Evolutionary conservation across 1,140 invertebrate species (phyloP), one percentile per base, ranked within the genome.

Genomic region (Drosophila sturtevanti): DNA sequence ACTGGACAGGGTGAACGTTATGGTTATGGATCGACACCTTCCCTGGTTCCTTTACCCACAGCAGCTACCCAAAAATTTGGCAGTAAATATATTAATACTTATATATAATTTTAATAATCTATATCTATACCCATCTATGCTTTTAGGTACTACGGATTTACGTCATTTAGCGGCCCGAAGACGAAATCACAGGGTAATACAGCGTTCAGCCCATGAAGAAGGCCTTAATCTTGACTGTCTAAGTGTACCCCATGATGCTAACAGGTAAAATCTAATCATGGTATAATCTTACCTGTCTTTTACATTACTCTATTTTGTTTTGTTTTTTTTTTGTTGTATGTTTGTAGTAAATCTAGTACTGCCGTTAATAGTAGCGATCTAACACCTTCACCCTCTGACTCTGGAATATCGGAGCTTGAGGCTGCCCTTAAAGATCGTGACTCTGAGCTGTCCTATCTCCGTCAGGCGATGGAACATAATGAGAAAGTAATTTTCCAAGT

Each of bases 321-420:
- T 6, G 0, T 27, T 0, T 0, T 5, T 12, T 11, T 12, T 35
- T 35, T 48, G 9, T 62, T 7, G 1, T 12, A 89, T 35, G 18
- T 2, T 62, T 7, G 1, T 12, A 89, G 77, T 65, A 89, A 89
- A 16, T 68, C 55, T 63, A 90, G 67, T 38, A 65, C 54, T 7
- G 68, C 64, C 2, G 63, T 77, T 24, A 77, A 78, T 55, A 77
- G 68, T 52, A 90, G 85, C 54, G 90, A 91, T 60, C 68, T 96
- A 61, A 96, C 96, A 22, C 96, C 96, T 1, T 96, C 96, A 3
- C 96, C 96, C 0, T 96, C 95, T 22, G 96, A 97, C 91, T 96
- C 96, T 16, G 95, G 96, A 16, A 95, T 97, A 4, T 95, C 95
- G 0, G 96, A 97, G 81, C 92, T 97, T 68, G 96, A 97, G 92